Percentiles rank a stretch among this genome's conserved stretches.
These are phyloP conservation scores for Promerops cafer DNA, from an alignment of 2,113 vertebrate species.

Conservation along the genomic window DNA sequence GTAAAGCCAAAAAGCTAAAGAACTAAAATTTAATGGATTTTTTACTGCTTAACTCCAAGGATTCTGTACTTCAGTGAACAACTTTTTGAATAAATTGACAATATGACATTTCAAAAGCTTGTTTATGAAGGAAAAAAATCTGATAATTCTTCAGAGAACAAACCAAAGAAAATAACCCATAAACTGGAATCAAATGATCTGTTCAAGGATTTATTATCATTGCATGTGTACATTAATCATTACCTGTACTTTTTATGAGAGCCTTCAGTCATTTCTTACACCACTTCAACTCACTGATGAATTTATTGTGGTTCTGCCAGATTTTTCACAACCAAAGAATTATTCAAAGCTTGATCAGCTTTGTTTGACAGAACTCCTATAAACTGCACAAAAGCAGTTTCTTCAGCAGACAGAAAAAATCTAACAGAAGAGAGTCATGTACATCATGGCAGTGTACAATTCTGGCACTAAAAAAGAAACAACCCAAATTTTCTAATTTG, in stretches of 20 bases:
- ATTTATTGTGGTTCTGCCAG: not conserved
- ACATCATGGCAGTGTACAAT: not conserved
- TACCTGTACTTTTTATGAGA: not conserved
- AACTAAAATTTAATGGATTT: not conserved
- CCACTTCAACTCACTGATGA: not conserved
- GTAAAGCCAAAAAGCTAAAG: not conserved
- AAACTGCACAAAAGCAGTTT: not conserved
- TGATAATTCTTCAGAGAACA: not conserved
- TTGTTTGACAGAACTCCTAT: not conserved
- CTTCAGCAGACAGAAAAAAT: not conserved
- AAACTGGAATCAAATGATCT: not conserved
- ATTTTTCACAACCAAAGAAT: conserved; percentile 23
- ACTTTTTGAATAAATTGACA: not conserved
- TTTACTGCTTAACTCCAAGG: not conserved
- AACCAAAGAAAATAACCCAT: conserved; percentile 35
- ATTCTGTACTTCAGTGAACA: not conserved
- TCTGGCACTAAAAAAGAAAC: not conserved
- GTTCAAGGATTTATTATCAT: not conserved
- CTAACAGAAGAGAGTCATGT: not conserved
- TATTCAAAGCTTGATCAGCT: conserved; percentile 11
- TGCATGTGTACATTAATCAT: conserved; percentile 13
- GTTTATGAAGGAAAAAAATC: conserved; percentile 22
- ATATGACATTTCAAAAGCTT: conserved; percentile 20
- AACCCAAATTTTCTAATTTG: not conserved
- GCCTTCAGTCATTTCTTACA: conserved; percentile 16